Evolutionary conservation across 2,797 vertebrate genomes (phyloP).

Genomic region (Toxotes lorentzi): DNA sequence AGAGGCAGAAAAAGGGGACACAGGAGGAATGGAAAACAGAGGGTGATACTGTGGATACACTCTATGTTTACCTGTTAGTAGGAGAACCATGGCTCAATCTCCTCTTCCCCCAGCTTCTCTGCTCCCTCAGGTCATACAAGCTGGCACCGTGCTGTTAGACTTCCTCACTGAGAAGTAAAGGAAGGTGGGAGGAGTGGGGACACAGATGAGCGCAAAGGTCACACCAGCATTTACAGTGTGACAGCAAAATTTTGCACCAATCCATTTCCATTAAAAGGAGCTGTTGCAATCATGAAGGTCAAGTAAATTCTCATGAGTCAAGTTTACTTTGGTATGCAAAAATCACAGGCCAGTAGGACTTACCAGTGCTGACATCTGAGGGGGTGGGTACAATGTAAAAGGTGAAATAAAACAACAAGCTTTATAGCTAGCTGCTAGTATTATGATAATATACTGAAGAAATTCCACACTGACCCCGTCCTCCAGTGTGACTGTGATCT

Average conservation of each 20-base stretch:
- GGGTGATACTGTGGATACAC: constrained; percentile 46
- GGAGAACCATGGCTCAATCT: constrained; percentile 54
- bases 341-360: background rate
- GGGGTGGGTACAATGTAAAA: background rate
- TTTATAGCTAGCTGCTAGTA: background rate
- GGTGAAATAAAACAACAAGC: background rate
- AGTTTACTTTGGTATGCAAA: background rate
- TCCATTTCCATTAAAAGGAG: background rate
- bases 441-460: background rate
- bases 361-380: background rate
- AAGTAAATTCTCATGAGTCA: background rate
- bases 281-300: background rate
- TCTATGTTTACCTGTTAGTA: constrained; percentile 69
- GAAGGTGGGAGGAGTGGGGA: constrained; percentile 7
- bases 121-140: constrained; percentile 50
- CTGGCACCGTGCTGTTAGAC: constrained; percentile 46
- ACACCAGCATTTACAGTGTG: constrained; percentile 3
- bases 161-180: constrained; percentile 32
- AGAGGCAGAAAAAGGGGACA: constrained; percentile 6
- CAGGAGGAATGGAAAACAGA: constrained; percentile 44
- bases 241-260: background rate
- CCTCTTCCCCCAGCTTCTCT: constrained; percentile 28
- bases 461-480: background rate
- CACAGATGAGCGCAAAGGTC: constrained; percentile 43
- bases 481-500: background rate